Conservation (phyloP, 2,888 invertebrate genomes). For the Drosophila crucigera region DNA sequence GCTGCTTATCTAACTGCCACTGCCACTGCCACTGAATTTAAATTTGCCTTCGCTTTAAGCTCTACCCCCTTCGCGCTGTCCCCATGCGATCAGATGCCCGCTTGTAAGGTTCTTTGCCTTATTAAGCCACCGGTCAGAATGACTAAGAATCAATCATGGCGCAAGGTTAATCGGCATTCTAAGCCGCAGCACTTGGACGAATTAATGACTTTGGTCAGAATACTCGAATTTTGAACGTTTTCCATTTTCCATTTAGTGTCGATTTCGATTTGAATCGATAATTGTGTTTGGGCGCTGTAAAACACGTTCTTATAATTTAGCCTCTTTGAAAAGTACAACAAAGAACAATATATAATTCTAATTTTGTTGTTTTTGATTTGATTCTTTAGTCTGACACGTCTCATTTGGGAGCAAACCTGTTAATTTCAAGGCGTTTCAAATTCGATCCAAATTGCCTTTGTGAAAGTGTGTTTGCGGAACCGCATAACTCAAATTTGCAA, state of each 20-base stretch:
- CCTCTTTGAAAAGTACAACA: conserved; percentile 15
- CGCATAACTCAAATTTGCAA: conserved; percentile 32
- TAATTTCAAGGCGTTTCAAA: conserved; percentile 55
- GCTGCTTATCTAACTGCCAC: conserved; percentile 61
- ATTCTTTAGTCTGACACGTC: conserved; percentile 1
- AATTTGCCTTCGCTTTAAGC: conserved; percentile 38
- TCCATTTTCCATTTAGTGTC: conserved; percentile 42
- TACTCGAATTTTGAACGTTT: conserved; percentile 58
- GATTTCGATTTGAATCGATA: conserved; percentile 29
- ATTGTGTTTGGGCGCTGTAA: conserved; percentile 23
- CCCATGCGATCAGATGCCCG: conserved; percentile 32
- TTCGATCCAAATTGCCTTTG: conserved; percentile 43
- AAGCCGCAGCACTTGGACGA: conserved; percentile 60
- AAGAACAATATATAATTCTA: conserved; percentile 12
- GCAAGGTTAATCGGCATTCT: conserved; percentile 74
- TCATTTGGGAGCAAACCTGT: conserved; percentile 36
- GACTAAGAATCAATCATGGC: conserved; percentile 67
- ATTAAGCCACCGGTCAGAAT: conserved; percentile 54
- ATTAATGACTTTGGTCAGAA: conserved; percentile 76
- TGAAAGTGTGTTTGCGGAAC: conserved; percentile 61
- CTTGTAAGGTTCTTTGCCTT: conserved; percentile 74
- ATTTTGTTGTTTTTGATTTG: neutral
- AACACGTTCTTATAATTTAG: conserved; percentile 44
- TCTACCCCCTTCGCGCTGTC: neutral
- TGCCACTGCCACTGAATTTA: conserved; percentile 51